Base-by-base conservation (phyloP, 2,113 vertebrate species). In the Lonchura striata region DNA sequence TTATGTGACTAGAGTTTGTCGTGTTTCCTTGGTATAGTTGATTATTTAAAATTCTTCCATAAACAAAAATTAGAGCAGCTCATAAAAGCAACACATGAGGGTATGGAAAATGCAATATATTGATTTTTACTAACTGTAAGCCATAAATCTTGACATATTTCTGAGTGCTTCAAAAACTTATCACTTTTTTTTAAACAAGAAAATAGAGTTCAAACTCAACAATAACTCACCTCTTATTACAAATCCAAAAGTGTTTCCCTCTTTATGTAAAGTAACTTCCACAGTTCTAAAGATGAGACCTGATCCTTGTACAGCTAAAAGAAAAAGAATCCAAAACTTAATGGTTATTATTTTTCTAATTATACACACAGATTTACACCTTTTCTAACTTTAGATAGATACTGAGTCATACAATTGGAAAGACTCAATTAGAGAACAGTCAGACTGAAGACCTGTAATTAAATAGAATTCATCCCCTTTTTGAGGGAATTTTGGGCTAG, bases 181-280 rank as follows among this genome's bases (percentile, higher is more conserved):
- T 0, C 1, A 8, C 7, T 7, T 42, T 50, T 35, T 46, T 65
- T 31, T 6, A 6, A 42, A 18, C 8, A 52, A 59, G 69, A 74
- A 65, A 92, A 91, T 50, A 61, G n/a, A 21, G 5, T 30, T 94
- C 35, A 33, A 41, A 91, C 74, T 76, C 59, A 90, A 41, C 10
- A 33, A n/a, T 35, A 64, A 87, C 98, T 95, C 97, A 99, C 99
- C 99, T 99, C 99, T 98, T 97, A 99, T 99, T 92, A 99, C 99
- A 92, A 99, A 99, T 90, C 99, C 99, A 61, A 99, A 99, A 64
- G 99, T 99, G 97, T 99, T 99, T 44, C 99, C 99, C 90, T 99
- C 99, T 97, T 99, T 99, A 97, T 99, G 99, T 81, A 99, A 98
- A 9, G 99, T 99, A 95, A 99, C 99, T 93, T 99, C 99, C 66